A percentile compares a stretch with the other conserved stretches of the same genome.
Conservation (phyloP, 2,113 vertebrate species). For the Sakesphorus luctuosus region DNA sequence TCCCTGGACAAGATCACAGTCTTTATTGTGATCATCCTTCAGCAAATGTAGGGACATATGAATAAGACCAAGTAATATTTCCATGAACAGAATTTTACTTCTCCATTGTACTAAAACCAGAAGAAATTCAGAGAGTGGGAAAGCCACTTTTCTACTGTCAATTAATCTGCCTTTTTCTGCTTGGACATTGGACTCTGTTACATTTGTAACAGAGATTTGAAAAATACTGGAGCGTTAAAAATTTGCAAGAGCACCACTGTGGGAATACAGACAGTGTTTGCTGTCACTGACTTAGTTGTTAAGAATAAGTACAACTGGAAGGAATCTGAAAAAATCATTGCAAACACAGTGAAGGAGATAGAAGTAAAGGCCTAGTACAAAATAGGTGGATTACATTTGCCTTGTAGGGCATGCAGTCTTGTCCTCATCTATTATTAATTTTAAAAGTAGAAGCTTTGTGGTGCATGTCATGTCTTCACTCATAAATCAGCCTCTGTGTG, state of each 20-base stretch:
- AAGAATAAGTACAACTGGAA: not conserved
- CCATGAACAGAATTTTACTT: not conserved
- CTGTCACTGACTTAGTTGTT: not conserved
- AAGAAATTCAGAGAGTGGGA: not conserved
- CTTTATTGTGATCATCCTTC: not conserved
- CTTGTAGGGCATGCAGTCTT: not conserved
- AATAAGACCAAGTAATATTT: not conserved
- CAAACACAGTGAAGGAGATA: not conserved
- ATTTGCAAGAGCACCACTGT: not conserved
- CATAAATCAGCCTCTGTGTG: constrained; percentile 1
- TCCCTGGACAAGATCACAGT: too few species aligned
- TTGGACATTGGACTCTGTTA: not conserved
- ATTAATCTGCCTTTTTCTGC: not conserved
- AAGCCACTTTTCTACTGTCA: not conserved
- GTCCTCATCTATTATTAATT: constrained; percentile 26
- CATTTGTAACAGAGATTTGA: not conserved
- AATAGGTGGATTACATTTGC: not conserved
- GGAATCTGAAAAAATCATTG: not conserved
- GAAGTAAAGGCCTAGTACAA: not conserved
- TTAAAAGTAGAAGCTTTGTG: constrained; percentile 9
- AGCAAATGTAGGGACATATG: not conserved
- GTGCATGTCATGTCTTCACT: not conserved
- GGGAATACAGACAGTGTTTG: not conserved
- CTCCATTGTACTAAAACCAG: not conserved
- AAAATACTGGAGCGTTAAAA: not conserved